Evolutionary conservation across 2,113 vertebrate species (phyloP).

Genomic region (Corydoras maculifer): DNA sequence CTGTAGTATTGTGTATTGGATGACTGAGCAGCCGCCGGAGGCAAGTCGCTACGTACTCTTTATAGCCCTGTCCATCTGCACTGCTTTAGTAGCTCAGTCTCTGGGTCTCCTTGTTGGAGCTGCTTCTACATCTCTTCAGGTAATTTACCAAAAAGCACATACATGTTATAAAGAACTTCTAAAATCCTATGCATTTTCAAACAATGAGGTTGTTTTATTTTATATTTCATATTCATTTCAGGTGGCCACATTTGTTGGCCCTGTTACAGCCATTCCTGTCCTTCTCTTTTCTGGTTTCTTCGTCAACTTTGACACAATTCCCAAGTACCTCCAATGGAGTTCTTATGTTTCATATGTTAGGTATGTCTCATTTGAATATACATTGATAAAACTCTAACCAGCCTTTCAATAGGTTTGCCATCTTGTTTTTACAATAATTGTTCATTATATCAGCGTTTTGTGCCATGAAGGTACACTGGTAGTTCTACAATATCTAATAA

Average conservation of each 20-base stretch:
- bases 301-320: conserved; percentile 97
- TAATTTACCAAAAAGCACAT: conserved; percentile 39
- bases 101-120: conserved; percentile 90
- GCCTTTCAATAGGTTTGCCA: too few relatives aligned
- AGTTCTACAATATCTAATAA: too few relatives aligned
- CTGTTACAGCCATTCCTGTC: conserved; percentile 89
- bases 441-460: too few relatives aligned
- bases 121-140: conserved; percentile 90
- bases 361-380: conserved; percentile 51
- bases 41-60: conserved; percentile 85
- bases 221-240: conserved; percentile 42
- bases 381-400: too few relatives aligned
- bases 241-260: conserved; percentile 95
- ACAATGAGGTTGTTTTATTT: background rate
- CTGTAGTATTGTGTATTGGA: conserved; percentile 97
- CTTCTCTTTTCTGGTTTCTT: conserved; percentile 97
- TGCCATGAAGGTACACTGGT: too few relatives aligned
- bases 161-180: background rate
- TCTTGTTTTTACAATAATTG: too few relatives aligned
- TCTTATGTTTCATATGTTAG: conserved; percentile 96
- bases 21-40: conserved; percentile 89
- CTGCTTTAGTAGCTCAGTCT: conserved; percentile 89
- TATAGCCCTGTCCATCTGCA: conserved; percentile 82
- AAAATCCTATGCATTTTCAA: background rate
- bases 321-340: conserved; percentile 93